phyloP scores from a whole-genome alignment of 2,797 vertebrate species.

The Echiichthys vipera region DNA sequence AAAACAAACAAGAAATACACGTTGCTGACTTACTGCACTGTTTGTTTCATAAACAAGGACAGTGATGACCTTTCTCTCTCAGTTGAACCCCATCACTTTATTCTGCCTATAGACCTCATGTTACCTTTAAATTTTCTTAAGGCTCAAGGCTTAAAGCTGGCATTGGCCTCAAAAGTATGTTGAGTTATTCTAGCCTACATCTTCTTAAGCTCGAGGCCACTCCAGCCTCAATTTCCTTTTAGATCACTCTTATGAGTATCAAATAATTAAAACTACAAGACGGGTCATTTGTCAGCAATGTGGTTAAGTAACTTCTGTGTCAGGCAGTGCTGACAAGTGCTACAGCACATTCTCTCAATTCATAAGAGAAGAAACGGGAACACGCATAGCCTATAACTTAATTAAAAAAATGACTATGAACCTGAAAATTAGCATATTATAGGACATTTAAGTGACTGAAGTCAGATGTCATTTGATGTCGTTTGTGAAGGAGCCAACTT shows the following conservation, averaged over 20 bases:
- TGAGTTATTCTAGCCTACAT: neutral
- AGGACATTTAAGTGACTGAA: neutral
- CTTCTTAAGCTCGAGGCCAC: neutral
- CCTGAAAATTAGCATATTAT: too few species aligned
- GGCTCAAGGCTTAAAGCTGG: neutral
- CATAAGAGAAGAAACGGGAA: neutral
- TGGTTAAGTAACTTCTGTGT: slow-evolving; percentile 41
- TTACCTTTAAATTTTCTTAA: neutral
- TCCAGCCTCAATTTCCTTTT: slow-evolving; percentile 1
- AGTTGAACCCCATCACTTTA: slow-evolving; percentile 4
- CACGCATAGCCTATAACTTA: neutral
- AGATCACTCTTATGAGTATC: slow-evolving; percentile 11
- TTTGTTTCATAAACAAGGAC: neutral
- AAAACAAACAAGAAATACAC: neutral
- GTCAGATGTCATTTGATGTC: too few species aligned
- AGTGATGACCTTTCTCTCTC: neutral
- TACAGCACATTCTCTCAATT: slow-evolving; percentile 8
- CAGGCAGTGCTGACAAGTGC: slow-evolving; percentile 12
- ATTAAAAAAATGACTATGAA: neutral
- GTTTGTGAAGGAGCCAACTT: neutral
- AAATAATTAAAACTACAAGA: slow-evolving; percentile 29
- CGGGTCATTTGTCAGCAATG: slow-evolving; percentile 17
- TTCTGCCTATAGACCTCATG: neutral
- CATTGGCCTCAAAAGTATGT: neutral
- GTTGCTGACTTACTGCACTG: neutral